Evolutionary conservation across 64 coral and sea anemone genomes (phyloP).

Genomic region (Orbicella faveolata): DNA sequence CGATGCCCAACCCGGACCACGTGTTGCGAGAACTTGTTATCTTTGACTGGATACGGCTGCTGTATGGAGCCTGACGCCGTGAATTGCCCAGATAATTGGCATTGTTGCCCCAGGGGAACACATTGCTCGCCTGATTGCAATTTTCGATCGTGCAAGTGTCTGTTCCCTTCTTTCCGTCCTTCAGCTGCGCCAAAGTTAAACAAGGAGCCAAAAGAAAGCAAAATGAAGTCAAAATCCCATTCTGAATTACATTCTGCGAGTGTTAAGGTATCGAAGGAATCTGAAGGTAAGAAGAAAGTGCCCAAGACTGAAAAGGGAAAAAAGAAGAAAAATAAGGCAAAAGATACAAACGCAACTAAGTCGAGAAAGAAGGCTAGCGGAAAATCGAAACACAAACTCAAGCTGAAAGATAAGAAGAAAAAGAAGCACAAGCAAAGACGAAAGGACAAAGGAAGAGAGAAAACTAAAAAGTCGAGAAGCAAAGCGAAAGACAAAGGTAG

Average conservation of each 20-base stretch:
- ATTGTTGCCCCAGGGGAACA: constrained; percentile 77
- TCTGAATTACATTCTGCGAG: background rate
- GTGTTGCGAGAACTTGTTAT: constrained; percentile 63
- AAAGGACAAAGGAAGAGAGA: background rate
- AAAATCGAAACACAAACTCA: background rate
- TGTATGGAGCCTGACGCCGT: constrained; percentile 72
- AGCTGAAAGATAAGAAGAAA: background rate
- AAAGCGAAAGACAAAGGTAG: background rate
- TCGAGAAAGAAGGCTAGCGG: background rate
- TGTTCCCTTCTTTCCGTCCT: background rate
- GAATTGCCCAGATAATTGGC: constrained; percentile 67
- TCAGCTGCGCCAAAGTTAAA: background rate
- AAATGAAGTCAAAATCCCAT: background rate
- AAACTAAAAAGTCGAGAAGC: background rate
- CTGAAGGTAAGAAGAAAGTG: background rate
- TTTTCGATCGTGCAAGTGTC: constrained; percentile 45
- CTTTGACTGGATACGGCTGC: constrained; percentile 78
- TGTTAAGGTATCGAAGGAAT: background rate
- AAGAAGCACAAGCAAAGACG: background rate
- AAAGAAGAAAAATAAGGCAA: background rate
- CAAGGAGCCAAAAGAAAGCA: background rate
- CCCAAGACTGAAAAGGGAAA: background rate
- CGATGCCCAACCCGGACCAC: constrained; percentile 68
- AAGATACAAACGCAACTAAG: background rate
- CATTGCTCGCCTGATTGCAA: constrained; percentile 59